Base-by-base conservation (phyloP, 2,797 vertebrate genomes). In the Caiman crocodilus region DNA sequence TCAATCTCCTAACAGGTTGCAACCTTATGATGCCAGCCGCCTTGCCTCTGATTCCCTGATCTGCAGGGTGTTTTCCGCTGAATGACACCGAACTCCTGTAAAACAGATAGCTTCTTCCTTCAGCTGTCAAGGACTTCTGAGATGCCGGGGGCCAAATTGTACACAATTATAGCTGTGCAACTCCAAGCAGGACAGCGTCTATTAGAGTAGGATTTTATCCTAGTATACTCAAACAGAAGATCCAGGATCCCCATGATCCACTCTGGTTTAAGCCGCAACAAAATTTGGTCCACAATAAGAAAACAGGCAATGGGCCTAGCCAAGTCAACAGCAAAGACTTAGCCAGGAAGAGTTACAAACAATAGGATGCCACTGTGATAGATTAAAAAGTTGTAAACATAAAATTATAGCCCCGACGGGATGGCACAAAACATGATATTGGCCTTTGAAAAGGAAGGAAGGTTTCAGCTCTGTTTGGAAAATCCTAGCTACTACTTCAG, bases 391-490 rank as follows among this genome's bases (percentile, higher is more conserved):
- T 86, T 74, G 85, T 82, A 89, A 78, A 80, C 79, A 84, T 88
- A 80, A 95, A 96, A 88, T 93, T 86, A 74, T 35, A 89, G 79
- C 77, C 32, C 89, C 87, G 63, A 89, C 50, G 57, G 75, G 94
- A 65, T 65, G 60, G 81, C 84, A 94, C 90, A 90, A 91, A 82
- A 25, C 28, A 64, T 94, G 78, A 82, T 87, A 90, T 13, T 60
- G 81, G 59, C 42, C 42, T 78, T 92, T 92, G 93, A 93, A 96
- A 94, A 92, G 65, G 35, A 95, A 95, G 92, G 94, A 93, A 91
- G 84, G 90, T 88, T 95, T 93, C 90, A 84, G 86, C 89, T 58
- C 81, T 89, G 90, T 94, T 96, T 97, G 91, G 85, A 94, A 93
- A 64, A 73, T 94, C 95, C 91, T 92, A 95, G 84, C 26, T 93